Evolutionary conservation across 2,797 vertebrate species (phyloP).

Genomic region (Acrossocheilus wenchowensis): DNA sequence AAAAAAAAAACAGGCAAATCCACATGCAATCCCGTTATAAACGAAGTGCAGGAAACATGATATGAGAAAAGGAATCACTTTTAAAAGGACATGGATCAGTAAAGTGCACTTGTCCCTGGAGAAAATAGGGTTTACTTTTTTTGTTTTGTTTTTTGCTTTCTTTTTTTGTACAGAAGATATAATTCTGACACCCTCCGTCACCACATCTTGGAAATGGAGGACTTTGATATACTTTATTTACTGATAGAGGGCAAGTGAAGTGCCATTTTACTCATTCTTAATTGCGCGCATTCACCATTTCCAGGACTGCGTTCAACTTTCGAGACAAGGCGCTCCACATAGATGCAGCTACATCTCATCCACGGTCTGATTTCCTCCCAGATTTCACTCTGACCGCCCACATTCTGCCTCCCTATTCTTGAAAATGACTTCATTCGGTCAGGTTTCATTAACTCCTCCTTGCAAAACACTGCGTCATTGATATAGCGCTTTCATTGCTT

Average conservation of each 20-base stretch:
- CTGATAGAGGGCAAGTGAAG: constrained; percentile 13
- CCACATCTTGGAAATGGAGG: neutral
- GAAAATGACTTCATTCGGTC: neutral
- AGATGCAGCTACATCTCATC: constrained; percentile 10
- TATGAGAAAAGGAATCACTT: constrained; percentile 9
- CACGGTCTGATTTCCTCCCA: constrained; percentile 15
- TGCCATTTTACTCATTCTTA: constrained; percentile 13
- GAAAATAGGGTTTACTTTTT: constrained; percentile 39
- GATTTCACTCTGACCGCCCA: neutral
- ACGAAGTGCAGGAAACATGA: neutral
- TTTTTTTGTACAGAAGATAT: constrained; percentile 18
- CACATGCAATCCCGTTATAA: neutral
- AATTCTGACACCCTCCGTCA: neutral
- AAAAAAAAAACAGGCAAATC: neutral
- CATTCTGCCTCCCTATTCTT: neutral
- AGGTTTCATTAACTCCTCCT: neutral
- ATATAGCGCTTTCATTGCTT: neutral
- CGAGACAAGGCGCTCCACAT: neutral
- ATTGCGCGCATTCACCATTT: neutral
- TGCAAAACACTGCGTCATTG: neutral
- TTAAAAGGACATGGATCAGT: constrained; percentile 28
- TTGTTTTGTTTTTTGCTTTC: neutral
- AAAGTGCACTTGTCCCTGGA: constrained; percentile 62
- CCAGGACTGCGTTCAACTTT: neutral
- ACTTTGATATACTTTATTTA: constrained; percentile 16